Base-by-base conservation (phyloP, 64 coral and sea anemone genomes). In the Montipora sp. region DNA sequence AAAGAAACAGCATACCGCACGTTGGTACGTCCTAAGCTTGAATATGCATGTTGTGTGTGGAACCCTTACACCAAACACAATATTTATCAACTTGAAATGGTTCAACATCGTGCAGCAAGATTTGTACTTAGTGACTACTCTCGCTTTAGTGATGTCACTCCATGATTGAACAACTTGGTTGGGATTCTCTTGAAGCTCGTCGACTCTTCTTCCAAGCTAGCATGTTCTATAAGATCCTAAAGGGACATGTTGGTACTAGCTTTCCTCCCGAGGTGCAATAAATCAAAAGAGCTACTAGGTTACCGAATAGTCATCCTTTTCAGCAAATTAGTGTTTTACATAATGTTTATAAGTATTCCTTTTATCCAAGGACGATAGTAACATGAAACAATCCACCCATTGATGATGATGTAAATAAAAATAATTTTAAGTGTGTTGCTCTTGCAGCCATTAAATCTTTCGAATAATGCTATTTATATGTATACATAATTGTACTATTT, bases 11-110 rank as follows among this genome's bases (percentile, higher is more conserved):
- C 92, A 49, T 92, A 87, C 55, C 67, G 43, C 18, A 80, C 44
- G 51, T 61, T 79, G 22, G 91, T 93, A 11, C 72, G 83, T 48
- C 82, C 83, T 7, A 24, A 57, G 21, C 22, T 80, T 6, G 88
- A 95, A 80, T 87, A 95, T 91, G 89, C 87, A 7, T 66, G 68
- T 21, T 47, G 73, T 67, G 91, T n/a, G 14, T 93, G 83, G 91
- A 75, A 93, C 43, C 90, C 80, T n/a, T 72, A 74, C 16, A 92
- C 78, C 51, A 83, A 92, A 59, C 44, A 19, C 2, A 80, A 88
- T 76, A 93, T 78, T 46, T 2, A 87, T 24, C 21, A 78, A 68
- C 36, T 93, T 14, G 83, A 93, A 58, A 78, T 66, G 27, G 75
- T 93, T 48, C 91, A 88, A 24, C 71, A 75, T 49, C 90, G 74